Percentiles rank a stretch among this genome's conserved stretches.
Conservation (phyloP, 2,888 invertebrate genomes). For the Onthophagus sagittarius region DNA sequence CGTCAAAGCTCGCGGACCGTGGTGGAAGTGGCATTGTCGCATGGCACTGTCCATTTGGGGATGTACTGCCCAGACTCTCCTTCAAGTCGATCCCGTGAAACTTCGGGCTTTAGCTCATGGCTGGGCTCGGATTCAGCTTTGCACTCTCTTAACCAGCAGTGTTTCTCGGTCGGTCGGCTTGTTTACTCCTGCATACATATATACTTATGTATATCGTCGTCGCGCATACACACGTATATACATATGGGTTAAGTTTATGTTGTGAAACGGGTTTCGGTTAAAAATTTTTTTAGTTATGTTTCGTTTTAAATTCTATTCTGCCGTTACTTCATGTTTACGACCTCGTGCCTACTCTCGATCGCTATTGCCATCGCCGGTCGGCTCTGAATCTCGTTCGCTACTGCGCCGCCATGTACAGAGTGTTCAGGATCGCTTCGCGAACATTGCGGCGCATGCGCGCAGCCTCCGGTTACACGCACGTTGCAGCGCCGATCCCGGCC, state of each 20-base stretch:
- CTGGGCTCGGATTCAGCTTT: not conserved
- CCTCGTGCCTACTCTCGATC: constrained; percentile 46
- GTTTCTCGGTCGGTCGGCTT: not conserved
- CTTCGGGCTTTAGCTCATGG: constrained; percentile 2
- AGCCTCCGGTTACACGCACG: constrained; percentile 31
- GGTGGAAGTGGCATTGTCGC: constrained; percentile 48
- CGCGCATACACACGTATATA: constrained; percentile 10
- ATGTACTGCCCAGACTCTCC: constrained; percentile 15
- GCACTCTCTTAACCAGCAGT: not conserved
- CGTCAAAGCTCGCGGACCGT: constrained; percentile 47
- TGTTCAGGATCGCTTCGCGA: constrained; percentile 37
- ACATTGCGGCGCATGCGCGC: constrained; percentile 40
- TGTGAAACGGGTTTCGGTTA: constrained; percentile 1
- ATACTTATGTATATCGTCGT: constrained; percentile 11
- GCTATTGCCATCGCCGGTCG: constrained; percentile 46
- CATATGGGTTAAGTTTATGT: constrained; percentile 4
- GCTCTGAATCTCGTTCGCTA: constrained; percentile 43
- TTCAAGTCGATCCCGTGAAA: constrained; percentile 2
- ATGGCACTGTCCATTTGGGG: constrained; percentile 47
- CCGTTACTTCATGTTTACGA: constrained; percentile 48
- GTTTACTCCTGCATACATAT: constrained; percentile 11
- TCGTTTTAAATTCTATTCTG: constrained; percentile 35
- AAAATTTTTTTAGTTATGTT: constrained; percentile 16
- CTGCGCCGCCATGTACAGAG: constrained; percentile 47
- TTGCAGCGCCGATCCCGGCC: constrained; percentile 34